Evolutionary conservation across 2,797 vertebrate species (phyloP).

Genomic region (Oophaga sylvatica): DNA sequence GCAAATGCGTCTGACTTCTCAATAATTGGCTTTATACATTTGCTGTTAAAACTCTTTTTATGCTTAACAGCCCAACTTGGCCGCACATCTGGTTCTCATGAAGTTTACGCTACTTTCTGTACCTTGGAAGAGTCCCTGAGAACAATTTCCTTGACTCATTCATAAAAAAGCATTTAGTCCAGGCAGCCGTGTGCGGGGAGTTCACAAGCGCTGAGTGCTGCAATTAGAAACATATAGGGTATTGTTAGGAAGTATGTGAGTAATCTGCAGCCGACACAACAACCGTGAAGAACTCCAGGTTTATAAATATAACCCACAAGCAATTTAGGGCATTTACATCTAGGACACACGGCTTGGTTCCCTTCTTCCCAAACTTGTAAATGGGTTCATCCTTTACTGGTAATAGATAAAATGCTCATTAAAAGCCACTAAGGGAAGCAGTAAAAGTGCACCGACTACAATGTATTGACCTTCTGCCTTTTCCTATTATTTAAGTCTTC

Average conservation of each 20-base stretch:
- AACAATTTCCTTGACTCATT: conserved; percentile 54
- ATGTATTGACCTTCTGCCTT: neutral
- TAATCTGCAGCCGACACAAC: neutral
- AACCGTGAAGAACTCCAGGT: neutral
- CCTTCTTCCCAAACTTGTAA: neutral
- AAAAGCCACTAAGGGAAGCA: neutral
- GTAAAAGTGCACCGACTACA: neutral
- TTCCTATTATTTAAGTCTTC: neutral
- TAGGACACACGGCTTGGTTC: neutral
- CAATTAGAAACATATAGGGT: conserved; percentile 24
- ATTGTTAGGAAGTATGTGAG: conserved; percentile 10
- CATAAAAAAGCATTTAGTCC: conserved; percentile 43
- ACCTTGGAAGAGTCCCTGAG: conserved; percentile 13
- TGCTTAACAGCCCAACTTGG: conserved; percentile 32
- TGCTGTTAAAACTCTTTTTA: conserved; percentile 43
- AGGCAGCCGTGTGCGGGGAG: neutral
- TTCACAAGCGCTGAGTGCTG: neutral
- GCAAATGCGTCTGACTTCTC: conserved; percentile 49
- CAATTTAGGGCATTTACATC: neutral
- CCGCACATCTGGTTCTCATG: conserved; percentile 56
- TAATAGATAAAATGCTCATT: neutral
- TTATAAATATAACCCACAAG: neutral
- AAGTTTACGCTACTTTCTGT: conserved; percentile 31
- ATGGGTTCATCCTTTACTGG: neutral
- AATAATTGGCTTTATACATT: conserved; percentile 49